Base-by-base conservation (phyloP, 2,888 invertebrate species). In the Heliconius ismenius region DNA sequence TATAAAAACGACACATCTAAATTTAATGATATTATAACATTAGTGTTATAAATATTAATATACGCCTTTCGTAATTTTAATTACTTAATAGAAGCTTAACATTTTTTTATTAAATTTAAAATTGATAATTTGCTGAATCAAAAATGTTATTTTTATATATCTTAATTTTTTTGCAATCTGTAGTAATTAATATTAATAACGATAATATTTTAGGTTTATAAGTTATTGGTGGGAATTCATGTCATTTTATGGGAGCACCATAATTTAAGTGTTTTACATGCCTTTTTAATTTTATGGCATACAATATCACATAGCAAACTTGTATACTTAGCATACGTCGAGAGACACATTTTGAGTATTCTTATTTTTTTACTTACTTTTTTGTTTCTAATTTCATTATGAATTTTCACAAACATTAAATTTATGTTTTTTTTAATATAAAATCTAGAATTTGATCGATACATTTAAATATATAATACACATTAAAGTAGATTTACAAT, bases 251-350 rank as follows among this genome's bases (percentile, higher is more conserved):
- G 63, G 49, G 28, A 76, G 72, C 72, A 76, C 65, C 76, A 76
- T 72, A 65, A 58, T 76, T 76, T 58, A 60, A 58, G 26, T 76
- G 43, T 72, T 76, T 76, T 72, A 76, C 39, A 76, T 76, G 72
- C 75, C 75, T 58, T 58, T 76, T 26, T 49, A 76, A 32, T 76
- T 76, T 72, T 36, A 64, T 36, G 62, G 75, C 70, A 72, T 73
- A 26, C 58, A 75, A 76, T 76, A 76, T 76, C 75, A 76, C 75
- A 76, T 70, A 26, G 26, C 54, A 26, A 76, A 32, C 54, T 76
- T 72, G 54, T 72, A 70, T 54, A 64, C 70, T 69, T 54, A 70
- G 70, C 64, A 72, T 54, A 26, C 32, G 9, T 62, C 36, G 24
- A 62, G n/a, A 62, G 60, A 76, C 70, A 64, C 39, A 75, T 54